Evolutionary conservation across 2,113 vertebrate species (phyloP), one percentile per base, ranked within the genome.

Genomic region (Eurypyga helias): DNA sequence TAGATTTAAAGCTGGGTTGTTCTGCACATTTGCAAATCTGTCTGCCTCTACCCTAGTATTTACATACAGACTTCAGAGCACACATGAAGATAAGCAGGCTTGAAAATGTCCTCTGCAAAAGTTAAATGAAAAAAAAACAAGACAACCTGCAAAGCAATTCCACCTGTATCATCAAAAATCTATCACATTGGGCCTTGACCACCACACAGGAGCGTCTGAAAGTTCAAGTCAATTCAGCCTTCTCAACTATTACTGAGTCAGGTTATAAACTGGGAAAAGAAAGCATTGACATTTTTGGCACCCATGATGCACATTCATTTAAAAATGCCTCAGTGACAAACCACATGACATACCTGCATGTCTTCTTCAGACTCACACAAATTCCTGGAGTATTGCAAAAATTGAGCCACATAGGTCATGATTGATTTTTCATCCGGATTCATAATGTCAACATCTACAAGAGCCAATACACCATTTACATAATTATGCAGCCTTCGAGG

Each of bases 381-480:
- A 33, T 98, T 98, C 97, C 97, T 99, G 87, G 99, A 99, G 97
- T 99, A 99, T 80, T 99, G 98, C 45, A 99, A 98, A 97, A 99
- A 99, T 97, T 99, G 99, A 26, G 99, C 98, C 97, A 99, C 99
- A 0, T 99, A 99, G 10, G 99, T 99, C 99, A 99, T 99, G 96
- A 99, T 99, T 38, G 99, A 99, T 97, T 99, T 99, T 97, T 99
- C 99, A 94, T 99, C 99, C 0, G 99, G 99, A 94, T 99, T 98
- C 45, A 97, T 94, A 36, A 99, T 97, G 81, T 99, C 99, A 91
- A 99, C 98, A 97, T 99, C 99, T 99, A 97, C 29, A 48, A 97
- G 80, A 98, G 33, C 83, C 5, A 92, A 48, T 83, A 85, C 41
- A 83, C 3, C 45, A 80, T 94, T 94, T 87, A 75, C 36, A 94